Evolutionary conservation across 2,797 vertebrate genomes (phyloP).

Genomic region (Natrix natrix): DNA sequence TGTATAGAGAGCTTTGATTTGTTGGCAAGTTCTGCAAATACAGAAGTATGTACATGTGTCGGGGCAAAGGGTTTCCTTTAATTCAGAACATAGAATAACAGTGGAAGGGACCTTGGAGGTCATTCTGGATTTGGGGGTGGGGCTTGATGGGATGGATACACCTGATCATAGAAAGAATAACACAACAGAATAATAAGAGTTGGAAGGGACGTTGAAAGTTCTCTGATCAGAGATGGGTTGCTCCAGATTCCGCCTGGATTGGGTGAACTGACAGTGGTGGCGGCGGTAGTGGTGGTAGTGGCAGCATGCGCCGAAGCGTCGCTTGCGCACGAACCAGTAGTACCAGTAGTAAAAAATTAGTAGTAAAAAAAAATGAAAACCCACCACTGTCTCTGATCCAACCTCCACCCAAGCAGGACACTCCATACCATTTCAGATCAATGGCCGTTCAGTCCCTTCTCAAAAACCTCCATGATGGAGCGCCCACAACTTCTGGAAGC

Average conservation of each 20-base stretch:
- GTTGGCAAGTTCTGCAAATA: not conserved
- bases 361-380: too few species aligned
- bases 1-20: not conserved
- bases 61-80: too few species aligned
- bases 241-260: too few species aligned
- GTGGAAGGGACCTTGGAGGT: not conserved
- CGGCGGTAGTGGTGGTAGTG: too few species aligned
- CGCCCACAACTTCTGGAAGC: not conserved
- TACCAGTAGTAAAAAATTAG: too few species aligned
- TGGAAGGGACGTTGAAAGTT: not conserved
- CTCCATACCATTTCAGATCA: not conserved
- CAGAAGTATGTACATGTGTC: too few species aligned
- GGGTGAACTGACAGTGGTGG: too few species aligned
- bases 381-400: not conserved
- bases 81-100: not conserved
- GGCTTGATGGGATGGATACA: not conserved
- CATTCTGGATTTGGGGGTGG: not conserved
- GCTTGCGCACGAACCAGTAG: too few species aligned
- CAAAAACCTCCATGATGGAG: not conserved
- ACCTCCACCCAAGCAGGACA: not conserved
- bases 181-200: not conserved
- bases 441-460: not conserved
- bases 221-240: not conserved
- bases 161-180: not conserved
- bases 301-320: too few species aligned